Base-by-base conservation (phyloP, 2,797 vertebrate genomes). In the Xerus rutilus region DNA sequence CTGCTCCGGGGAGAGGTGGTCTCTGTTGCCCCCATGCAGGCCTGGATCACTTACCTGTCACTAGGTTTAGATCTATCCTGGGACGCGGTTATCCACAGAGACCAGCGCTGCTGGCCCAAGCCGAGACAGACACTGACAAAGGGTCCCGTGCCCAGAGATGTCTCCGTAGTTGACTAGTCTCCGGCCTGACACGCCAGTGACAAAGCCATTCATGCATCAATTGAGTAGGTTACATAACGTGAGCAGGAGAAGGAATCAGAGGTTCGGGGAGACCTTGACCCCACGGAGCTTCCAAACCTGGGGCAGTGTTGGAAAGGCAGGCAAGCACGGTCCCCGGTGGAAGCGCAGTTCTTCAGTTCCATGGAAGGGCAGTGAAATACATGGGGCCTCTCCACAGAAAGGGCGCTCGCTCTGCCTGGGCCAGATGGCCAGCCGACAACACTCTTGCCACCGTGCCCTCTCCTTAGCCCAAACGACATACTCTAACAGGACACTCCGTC, bases 341-440 rank as follows among this genome's bases (percentile, higher is more conserved):
- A n/a, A 82, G 86, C 11, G 12, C 5, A 9, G 13, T 47, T 59
- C 57, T 59, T 23, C 28, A 30, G 67, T 54, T 49, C 62, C n/a
- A 0, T 35, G 30, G 65, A 54, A 45, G 32, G 43, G 54, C 0
- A 4, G 2, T 47, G 39, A 90, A 87, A 20, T 18, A 30, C 35
- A 18, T 4, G 20, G 10, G 45, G 25, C 2, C 23, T 79, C 78
- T 76, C 69, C 39, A 35, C 45, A 30, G 39, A 83, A 74, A 23
- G 64, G 0, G 0, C 15, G 7, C 67, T 74, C 64, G 20, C 54
- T 28, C 18, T 21, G 18, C 7, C 69, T 1, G 30, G 67, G 25
- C 1, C 73, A 35, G 32, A 0, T 39, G 25, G 28, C 39, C n/a
- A 1, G 28, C 8, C 1, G 4, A 4, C 3, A 12, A 59, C 54